Percentiles rank a stretch among this genome's conserved stretches.
phyloP scores from a whole-genome alignment of 2,888 invertebrate species.

The Eristalis tenax region DNA sequence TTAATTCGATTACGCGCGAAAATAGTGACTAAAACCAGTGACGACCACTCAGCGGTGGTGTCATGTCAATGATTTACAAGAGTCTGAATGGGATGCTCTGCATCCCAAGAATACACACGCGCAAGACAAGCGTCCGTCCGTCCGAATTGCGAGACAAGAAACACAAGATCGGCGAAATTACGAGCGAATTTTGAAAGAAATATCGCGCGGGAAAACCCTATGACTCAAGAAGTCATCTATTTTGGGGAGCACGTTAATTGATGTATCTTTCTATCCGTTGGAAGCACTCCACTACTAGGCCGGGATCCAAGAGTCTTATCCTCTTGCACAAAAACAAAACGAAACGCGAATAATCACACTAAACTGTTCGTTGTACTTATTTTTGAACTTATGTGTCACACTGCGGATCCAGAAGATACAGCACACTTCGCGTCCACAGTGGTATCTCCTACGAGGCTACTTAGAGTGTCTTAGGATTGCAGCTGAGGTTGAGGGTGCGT shows the following conservation, averaged over 20 bases:
- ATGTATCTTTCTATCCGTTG: slow-evolving; percentile 66
- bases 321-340: slow-evolving; percentile 12
- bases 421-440: neutral
- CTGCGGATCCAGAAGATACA: slow-evolving; percentile 38
- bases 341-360: slow-evolving; percentile 29
- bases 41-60: slow-evolving; percentile 23
- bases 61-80: slow-evolving; percentile 23
- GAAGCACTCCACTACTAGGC: slow-evolving; percentile 57
- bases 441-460: slow-evolving; percentile 17
- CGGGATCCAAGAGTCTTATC: slow-evolving; percentile 37
- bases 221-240: slow-evolving; percentile 70
- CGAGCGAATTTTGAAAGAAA: neutral
- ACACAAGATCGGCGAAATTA: neutral
- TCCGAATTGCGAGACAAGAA: slow-evolving; percentile 21
- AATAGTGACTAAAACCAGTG: slow-evolving; percentile 3
- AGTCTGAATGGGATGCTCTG: neutral
- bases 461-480: slow-evolving; percentile 38
- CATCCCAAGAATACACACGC: slow-evolving; percentile 23
- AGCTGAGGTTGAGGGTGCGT: slow-evolving; percentile 68
- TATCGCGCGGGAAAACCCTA: slow-evolving; percentile 79
- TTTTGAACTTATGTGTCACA: slow-evolving; percentile 69
- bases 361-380: slow-evolving; percentile 67
- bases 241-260: slow-evolving; percentile 64
- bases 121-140: slow-evolving; percentile 10
- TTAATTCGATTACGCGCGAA: neutral